Evolutionary conservation across 2,797 vertebrate genomes (phyloP), one percentile per base, ranked within the genome.

Genomic region (Silurus lanzhouensis): DNA sequence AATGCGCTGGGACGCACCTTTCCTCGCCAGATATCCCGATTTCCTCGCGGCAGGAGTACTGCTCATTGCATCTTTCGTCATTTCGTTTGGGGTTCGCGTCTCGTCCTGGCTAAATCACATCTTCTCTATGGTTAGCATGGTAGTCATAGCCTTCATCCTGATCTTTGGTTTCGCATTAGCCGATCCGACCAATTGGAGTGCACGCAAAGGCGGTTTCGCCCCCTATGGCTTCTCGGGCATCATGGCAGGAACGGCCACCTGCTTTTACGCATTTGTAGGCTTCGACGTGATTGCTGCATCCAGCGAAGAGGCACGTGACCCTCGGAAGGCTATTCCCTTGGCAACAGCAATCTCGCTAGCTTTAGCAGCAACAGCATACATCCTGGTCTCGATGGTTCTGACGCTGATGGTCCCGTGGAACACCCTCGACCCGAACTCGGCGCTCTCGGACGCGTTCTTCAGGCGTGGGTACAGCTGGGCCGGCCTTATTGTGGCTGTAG

Each of bases 331-430:
- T 0, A 85, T 99, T 81, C 98, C 98, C 17, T 92, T 96, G 20
- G 98, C 98, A 82, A 98, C 97, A 0, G 96, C 96, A 0, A 94
- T 99, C 90, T 96, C 98, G 2, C 89, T 99, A 6, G 95, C 90
- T 55, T 89, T 99, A 57, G 98, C 96, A 2, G 96, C 97, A 0
- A 89, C 94, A 0, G 96, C 97, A 38, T 99, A 99, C 89, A 95
- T 98, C 90, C 92, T 99, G 81, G 97, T 99, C 48, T 98, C 98
- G 0, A 87, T 95, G 0, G 98, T 99, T 83, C 94, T 99, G 85
- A 99, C 98, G 0, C 92, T 99, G 57, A 97, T 99, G 93, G 96
- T 99, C 31, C 98, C 98, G 82, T 99, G 98, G 98, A 94, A 96
- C 85, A 93, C 96, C 0, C 93, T 99, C 85, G 95, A 98, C 90